phyloP scores from a whole-genome alignment of 2,888 invertebrate species.

The Hylaea fasciaria region DNA sequence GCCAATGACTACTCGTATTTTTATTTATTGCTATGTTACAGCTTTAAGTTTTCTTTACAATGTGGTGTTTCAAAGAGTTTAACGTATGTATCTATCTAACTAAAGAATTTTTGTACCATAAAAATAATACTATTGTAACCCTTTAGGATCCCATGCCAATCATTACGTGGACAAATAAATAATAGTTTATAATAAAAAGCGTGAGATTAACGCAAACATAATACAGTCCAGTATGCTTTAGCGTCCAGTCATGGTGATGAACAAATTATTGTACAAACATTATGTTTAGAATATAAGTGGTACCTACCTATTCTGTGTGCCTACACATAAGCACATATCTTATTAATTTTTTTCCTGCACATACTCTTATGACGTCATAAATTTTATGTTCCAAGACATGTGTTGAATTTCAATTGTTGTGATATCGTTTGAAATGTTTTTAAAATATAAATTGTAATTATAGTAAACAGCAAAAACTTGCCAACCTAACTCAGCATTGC shows the following conservation, averaged over 20 bases:
- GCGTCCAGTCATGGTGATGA: slow-evolving; percentile 22
- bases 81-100: too few species aligned
- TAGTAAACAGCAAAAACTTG: neutral
- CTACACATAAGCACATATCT: slow-evolving; percentile 2
- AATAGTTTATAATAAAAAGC: too few species aligned
- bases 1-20: too few species aligned
- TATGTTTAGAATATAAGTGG: slow-evolving; percentile 5
- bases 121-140: too few species aligned
- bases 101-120: too few species aligned
- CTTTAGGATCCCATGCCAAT: too few species aligned
- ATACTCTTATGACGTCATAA: slow-evolving; percentile 15
- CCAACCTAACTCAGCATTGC: neutral
- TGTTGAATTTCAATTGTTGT: slow-evolving; percentile 9
- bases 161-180: too few species aligned
- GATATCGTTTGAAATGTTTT: slow-evolving; percentile 15
- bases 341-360: slow-evolving; percentile 6
- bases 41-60: too few species aligned
- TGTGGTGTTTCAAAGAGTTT: too few species aligned
- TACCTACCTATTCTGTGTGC: neutral
- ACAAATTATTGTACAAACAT: slow-evolving; percentile 23
- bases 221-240: slow-evolving; percentile 5
- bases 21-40: too few species aligned
- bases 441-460: slow-evolving; percentile 1
- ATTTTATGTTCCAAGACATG: slow-evolving; percentile 5
- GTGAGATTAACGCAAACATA: slow-evolving; percentile 19